Conservation (phyloP, 2,797 vertebrate species). For the Brachyalestes nurse region DNA sequence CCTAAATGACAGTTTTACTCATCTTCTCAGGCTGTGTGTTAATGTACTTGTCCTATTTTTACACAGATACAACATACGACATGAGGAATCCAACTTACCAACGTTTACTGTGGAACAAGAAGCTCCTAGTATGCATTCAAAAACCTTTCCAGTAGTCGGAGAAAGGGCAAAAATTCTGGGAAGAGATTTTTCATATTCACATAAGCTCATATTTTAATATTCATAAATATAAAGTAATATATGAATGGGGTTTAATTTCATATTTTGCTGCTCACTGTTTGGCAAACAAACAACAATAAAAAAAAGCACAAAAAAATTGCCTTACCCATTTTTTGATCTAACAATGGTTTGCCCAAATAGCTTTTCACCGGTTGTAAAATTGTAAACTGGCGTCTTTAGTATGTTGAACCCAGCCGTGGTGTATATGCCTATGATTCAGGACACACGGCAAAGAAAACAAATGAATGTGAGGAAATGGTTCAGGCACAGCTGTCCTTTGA, state of each 20-base stretch:
- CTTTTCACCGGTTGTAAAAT: constrained; percentile 37
- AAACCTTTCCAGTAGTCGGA: constrained; percentile 50
- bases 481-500: background rate
- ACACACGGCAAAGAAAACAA: background rate
- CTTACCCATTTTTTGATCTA: constrained; percentile 60
- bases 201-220: no score
- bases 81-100: constrained; percentile 7
- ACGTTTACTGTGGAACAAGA: constrained; percentile 16
- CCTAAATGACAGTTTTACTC: background rate
- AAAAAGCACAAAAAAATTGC: no score
- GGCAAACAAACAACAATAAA: background rate
- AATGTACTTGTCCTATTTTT: background rate
- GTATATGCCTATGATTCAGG: constrained; percentile 52
- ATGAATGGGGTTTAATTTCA: background rate
- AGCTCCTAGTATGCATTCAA: constrained; percentile 40
- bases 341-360: constrained; percentile 66
- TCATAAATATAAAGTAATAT: no score
- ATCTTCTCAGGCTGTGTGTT: background rate
- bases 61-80: background rate
- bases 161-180: constrained; percentile 61
- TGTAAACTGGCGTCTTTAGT: constrained; percentile 34
- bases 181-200: background rate
- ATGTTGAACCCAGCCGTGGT: constrained; percentile 60
- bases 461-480: background rate
- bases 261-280: background rate